A percentile compares a stretch with the other conserved stretches of the same genome.
phyloP scores from a whole-genome alignment of 2,113 vertebrate genomes.

The Pycnonotus jocosus region DNA sequence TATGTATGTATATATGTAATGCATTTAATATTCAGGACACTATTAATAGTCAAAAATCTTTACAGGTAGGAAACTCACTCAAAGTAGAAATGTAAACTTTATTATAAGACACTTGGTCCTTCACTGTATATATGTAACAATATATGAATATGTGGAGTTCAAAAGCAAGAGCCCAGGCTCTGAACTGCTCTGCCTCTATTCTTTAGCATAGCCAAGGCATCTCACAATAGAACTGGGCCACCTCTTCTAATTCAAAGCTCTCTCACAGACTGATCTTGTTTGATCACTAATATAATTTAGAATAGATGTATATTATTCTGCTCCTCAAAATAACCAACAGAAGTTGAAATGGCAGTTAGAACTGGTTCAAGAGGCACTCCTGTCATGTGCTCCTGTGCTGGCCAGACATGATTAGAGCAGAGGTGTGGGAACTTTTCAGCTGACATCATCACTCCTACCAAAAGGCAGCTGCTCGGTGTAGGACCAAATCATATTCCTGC shows the following conservation, averaged over 20 bases:
- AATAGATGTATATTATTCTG: neutral
- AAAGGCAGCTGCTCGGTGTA: neutral
- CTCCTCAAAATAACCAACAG: neutral
- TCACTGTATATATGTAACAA: neutral
- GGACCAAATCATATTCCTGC: neutral
- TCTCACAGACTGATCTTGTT: neutral
- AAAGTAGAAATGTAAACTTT: neutral
- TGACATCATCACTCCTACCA: neutral
- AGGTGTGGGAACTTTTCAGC: neutral
- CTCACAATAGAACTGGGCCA: neutral
- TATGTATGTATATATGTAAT: neutral
- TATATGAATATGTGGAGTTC: neutral
- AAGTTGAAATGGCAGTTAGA: neutral
- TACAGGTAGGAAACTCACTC: neutral
- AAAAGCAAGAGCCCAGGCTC: neutral
- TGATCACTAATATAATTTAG: neutral
- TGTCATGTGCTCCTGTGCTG: neutral
- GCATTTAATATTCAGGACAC: neutral
- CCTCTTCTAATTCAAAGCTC: neutral
- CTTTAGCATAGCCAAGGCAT: neutral
- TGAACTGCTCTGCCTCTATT: neutral
- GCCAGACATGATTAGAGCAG: neutral
- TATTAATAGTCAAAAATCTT: neutral
- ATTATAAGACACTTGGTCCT: neutral
- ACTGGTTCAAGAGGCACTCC: neutral